Conservation (phyloP, 2,888 invertebrate genomes). For the Pandemis heparana region DNA sequence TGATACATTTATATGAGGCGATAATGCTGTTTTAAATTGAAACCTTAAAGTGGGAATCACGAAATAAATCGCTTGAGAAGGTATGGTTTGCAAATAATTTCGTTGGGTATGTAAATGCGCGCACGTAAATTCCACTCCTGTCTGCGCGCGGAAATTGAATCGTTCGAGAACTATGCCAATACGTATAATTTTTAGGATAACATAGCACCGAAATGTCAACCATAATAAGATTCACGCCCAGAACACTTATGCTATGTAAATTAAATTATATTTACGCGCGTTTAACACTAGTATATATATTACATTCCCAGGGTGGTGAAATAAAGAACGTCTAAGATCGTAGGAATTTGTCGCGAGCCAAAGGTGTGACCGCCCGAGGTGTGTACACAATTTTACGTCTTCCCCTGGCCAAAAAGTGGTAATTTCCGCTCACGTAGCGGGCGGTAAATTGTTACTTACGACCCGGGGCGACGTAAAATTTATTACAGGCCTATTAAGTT, state of each 20-base stretch:
- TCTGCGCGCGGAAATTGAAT: conserved; percentile 84
- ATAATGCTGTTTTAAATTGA: conserved; percentile 52
- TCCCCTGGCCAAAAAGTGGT: no score
- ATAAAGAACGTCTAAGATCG: no score
- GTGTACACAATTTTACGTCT: no score
- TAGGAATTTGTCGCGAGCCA: no score
- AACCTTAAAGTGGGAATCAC: conserved; percentile 64
- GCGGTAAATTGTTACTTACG: no score
- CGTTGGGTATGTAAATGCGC: conserved; percentile 81
- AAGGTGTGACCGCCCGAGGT: no score
- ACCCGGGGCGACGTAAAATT: not conserved
- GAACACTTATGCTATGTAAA: conserved; percentile 18
- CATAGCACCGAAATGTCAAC: conserved; percentile 17
- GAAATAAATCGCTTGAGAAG: conserved; percentile 72
- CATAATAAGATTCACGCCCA: conserved; percentile 35
- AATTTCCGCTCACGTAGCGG: no score
- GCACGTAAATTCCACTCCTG: conserved; percentile 82
- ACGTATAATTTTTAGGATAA: conserved; percentile 63
- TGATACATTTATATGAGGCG: conserved; percentile 16
- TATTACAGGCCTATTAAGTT: not conserved
- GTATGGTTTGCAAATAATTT: conserved; percentile 82
- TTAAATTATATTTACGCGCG: conserved; percentile 6
- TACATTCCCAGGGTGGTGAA: not conserved
- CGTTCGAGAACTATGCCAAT: conserved; percentile 79
- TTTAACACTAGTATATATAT: not conserved